Evolutionary conservation across 2,113 vertebrate genomes (phyloP).

Genomic region (Phylloscopus whistleri): DNA sequence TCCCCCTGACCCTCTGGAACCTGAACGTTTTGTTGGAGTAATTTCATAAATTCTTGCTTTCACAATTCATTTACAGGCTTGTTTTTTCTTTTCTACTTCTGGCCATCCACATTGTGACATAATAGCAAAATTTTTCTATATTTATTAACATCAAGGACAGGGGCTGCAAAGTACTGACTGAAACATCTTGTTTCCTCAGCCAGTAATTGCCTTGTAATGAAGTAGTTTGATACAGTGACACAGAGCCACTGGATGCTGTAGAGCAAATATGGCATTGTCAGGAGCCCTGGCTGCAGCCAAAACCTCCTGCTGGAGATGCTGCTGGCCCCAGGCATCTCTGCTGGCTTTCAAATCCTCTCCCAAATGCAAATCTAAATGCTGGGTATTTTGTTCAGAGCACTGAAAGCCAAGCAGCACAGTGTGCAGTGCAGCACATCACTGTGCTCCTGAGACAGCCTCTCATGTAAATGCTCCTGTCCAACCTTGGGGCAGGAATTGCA

Average conservation of each 20-base stretch:
- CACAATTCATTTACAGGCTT: not conserved
- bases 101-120: not conserved
- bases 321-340: not conserved
- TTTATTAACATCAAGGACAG: not conserved
- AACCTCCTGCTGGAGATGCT: not conserved
- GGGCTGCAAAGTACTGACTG: not conserved
- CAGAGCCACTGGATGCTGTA: not conserved
- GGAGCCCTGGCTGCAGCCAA: not conserved
- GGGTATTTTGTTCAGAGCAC: not conserved
- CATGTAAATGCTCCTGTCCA: not conserved
- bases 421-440: not conserved
- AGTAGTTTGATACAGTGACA: not conserved
- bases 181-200: not conserved
- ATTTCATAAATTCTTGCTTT: not conserved
- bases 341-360: constrained; percentile 1
- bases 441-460: not conserved
- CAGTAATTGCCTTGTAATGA: not conserved
- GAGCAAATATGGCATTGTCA: not conserved
- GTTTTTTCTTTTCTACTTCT: not conserved
- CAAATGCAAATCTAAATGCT: not conserved
- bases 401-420: not conserved
- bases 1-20: not conserved
- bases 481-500: not conserved
- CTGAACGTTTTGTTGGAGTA: not conserved
- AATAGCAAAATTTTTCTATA: not conserved